These are phyloP conservation scores for Tenebrosternarchus preto DNA, from an alignment of 2,113 vertebrate genomes.

Conservation along the genomic window DNA sequence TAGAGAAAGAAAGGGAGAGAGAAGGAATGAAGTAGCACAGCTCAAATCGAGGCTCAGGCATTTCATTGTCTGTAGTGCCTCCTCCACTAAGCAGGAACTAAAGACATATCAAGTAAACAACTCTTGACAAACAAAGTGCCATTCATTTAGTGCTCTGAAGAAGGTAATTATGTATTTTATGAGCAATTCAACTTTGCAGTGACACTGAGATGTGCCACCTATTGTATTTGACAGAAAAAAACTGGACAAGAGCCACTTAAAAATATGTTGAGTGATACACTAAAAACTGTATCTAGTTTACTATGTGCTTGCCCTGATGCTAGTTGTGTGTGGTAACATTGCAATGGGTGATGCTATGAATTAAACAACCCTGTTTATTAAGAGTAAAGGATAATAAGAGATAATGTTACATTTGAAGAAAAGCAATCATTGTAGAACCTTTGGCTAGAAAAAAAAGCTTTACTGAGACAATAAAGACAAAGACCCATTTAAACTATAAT, in stretches of 20 bases:
- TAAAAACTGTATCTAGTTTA: slow-evolving; percentile 19
- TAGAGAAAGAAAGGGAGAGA: too few relatives aligned
- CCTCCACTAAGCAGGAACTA: slow-evolving; percentile 7
- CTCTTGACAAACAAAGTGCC: slow-evolving; percentile 42
- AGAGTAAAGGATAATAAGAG: neutral
- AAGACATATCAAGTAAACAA: slow-evolving; percentile 39
- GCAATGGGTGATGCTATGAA: neutral
- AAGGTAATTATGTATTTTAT: slow-evolving; percentile 45
- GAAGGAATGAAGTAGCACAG: neutral
- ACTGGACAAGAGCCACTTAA: slow-evolving; percentile 36
- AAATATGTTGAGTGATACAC: slow-evolving; percentile 13
- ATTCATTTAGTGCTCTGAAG: slow-evolving; percentile 43
- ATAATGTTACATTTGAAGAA: neutral
- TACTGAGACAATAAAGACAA: neutral
- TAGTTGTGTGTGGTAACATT: slow-evolving; percentile 26
- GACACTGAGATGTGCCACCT: slow-evolving; percentile 11
- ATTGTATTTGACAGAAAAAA: slow-evolving; percentile 34
- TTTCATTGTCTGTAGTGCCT: slow-evolving; percentile 26
- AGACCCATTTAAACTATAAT: neutral
- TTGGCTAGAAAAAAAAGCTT: neutral
- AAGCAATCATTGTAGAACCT: neutral
- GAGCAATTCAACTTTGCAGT: slow-evolving; percentile 33
- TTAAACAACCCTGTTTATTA: slow-evolving; percentile 3
- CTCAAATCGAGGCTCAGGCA: slow-evolving; percentile 4
- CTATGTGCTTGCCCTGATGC: neutral